Evolutionary conservation across 2,888 invertebrate genomes (phyloP).

Genomic region (Synergus umbraculus): DNA sequence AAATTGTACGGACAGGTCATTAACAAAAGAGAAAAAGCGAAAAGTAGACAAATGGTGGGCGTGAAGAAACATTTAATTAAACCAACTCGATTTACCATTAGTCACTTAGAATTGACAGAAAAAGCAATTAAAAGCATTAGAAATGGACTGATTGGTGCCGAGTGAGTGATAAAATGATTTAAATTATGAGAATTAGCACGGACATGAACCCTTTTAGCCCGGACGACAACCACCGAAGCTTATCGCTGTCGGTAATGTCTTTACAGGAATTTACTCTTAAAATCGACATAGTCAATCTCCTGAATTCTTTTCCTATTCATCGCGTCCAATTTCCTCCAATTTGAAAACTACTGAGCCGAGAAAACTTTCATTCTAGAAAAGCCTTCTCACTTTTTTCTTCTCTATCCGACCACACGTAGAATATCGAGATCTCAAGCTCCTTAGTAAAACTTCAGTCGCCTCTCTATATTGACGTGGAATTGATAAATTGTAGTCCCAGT

Average conservation of each 20-base stretch:
- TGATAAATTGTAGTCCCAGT: neutral
- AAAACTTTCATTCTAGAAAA: too few relatives aligned
- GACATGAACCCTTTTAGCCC: neutral
- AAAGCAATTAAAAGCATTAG: neutral
- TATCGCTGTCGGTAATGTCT: neutral
- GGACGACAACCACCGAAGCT: neutral
- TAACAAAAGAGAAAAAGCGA: neutral
- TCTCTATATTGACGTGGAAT: neutral
- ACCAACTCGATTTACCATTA: too few relatives aligned
- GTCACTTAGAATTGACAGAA: neutral
- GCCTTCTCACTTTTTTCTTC: neutral
- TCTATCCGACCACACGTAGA: neutral
- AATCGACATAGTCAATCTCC: too few relatives aligned
- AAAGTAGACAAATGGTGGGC: neutral
- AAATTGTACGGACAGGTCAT: neutral
- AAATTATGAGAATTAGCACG: neutral
- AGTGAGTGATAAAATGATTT: too few relatives aligned
- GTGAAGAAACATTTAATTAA: conserved; percentile 10
- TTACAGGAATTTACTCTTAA: too few relatives aligned
- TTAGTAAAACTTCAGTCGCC: neutral
- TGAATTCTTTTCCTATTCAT: too few relatives aligned
- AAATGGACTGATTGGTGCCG: neutral
- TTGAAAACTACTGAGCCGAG: too few relatives aligned
- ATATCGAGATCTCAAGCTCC: neutral
- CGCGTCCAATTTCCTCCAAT: too few relatives aligned